These are phyloP conservation scores for Pseudochaenichthys georgianus DNA, from an alignment of 2,797 vertebrate genomes.

Conservation along the genomic window DNA sequence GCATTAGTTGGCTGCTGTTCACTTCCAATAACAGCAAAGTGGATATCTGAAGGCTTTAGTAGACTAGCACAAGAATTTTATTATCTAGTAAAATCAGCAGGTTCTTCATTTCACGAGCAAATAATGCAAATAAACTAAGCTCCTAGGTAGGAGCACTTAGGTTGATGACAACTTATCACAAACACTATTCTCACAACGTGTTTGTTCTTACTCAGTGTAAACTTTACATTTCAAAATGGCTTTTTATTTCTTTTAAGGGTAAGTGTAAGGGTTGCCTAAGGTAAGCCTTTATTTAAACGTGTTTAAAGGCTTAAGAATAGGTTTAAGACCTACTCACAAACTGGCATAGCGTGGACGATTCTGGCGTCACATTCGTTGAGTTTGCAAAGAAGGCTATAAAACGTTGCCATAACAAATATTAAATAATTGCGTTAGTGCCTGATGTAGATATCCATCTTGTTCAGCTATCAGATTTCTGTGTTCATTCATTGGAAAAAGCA, in stretches of 20 bases:
- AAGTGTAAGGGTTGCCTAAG: neutral
- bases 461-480: slow-evolving; percentile 50
- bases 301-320: neutral
- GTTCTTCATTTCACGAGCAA: slow-evolving; percentile 58
- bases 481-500: slow-evolving; percentile 37
- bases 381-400: neutral
- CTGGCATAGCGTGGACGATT: neutral
- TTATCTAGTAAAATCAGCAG: slow-evolving; percentile 44
- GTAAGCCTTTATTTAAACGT: neutral
- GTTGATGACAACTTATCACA: slow-evolving; percentile 8
- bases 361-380: neutral
- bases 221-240: neutral
- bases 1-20: slow-evolving; percentile 40
- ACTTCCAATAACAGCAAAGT: slow-evolving; percentile 26
- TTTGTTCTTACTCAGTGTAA: neutral
- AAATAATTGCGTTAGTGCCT: slow-evolving; percentile 3
- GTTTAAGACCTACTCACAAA: neutral
- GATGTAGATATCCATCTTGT: slow-evolving; percentile 48
- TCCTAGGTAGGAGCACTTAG: slow-evolving; percentile 6
- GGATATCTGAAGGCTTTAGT: slow-evolving; percentile 19
- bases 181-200: neutral
- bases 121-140: slow-evolving; percentile 58
- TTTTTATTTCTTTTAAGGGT: neutral
- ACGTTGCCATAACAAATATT: neutral
- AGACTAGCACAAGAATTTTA: neutral